Evolutionary conservation across 2,888 invertebrate genomes (phyloP).

Genomic region (Oscheius myriophilus): DNA sequence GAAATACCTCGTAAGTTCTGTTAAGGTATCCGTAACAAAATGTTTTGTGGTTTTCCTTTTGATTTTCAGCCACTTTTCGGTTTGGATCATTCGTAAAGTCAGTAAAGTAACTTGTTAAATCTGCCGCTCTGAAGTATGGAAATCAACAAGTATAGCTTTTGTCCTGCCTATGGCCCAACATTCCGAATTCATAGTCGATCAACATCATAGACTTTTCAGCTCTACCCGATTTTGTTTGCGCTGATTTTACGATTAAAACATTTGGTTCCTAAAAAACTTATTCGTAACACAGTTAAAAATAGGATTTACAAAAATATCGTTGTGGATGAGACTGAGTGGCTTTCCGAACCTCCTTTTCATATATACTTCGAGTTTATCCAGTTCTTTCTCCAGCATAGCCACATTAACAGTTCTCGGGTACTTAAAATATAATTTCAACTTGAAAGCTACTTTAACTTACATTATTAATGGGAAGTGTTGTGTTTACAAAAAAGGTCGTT

Average conservation of each 20-base stretch:
- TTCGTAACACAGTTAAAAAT: background rate
- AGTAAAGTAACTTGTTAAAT: background rate
- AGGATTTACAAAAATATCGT: slow-evolving; percentile 15
- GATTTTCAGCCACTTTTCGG: background rate
- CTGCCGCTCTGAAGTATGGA: slow-evolving; percentile 3
- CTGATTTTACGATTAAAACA: background rate
- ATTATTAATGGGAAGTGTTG: too few relatives aligned
- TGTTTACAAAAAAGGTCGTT: too few relatives aligned
- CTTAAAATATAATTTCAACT: background rate
- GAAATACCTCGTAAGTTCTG: slow-evolving; percentile 5
- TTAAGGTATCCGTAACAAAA: slow-evolving; percentile 6
- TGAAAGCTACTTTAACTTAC: background rate
- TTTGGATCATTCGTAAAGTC: background rate
- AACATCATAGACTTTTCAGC: slow-evolving; percentile 1
- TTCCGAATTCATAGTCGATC: slow-evolving; percentile 23
- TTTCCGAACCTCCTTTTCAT: background rate
- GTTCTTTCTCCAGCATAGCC: slow-evolving; percentile 1
- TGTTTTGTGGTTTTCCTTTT: background rate
- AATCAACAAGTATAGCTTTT: background rate
- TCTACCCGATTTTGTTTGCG: background rate
- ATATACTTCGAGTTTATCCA: background rate
- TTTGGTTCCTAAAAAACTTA: slow-evolving; percentile 8
- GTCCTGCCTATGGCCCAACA: slow-evolving; percentile 7
- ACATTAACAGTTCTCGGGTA: background rate
- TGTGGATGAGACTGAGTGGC: slow-evolving; percentile 10